Percentiles rank a stretch among this genome's conserved stretches.
These are phyloP conservation scores for Harlomillsia oculata DNA, from an alignment of 1,140 invertebrate species.

Conservation along the genomic window DNA sequence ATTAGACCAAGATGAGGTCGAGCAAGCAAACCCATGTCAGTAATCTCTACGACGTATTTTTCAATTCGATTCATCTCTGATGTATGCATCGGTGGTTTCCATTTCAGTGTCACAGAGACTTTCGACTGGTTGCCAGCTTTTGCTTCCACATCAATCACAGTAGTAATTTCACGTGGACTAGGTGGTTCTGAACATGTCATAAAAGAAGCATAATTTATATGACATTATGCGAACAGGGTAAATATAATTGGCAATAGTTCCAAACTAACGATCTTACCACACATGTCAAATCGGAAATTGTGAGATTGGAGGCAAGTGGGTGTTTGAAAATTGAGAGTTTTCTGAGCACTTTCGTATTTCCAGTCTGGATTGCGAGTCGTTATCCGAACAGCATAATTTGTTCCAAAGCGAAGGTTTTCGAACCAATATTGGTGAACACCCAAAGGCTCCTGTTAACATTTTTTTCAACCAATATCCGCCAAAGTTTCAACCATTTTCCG, in stretches of 20 bases:
- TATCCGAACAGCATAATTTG: constrained; percentile 15
- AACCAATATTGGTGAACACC: constrained; percentile 25
- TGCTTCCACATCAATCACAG: background rate
- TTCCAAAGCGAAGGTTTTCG: constrained; percentile 20
- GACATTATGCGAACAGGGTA: too few species aligned
- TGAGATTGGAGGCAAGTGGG: constrained; percentile 25
- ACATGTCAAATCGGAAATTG: constrained; percentile 27
- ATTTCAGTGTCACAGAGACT: constrained; percentile 12
- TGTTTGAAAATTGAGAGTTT: constrained; percentile 21
- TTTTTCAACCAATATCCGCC: too few species aligned
- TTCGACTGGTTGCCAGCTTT: background rate
- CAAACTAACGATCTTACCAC: too few species aligned
- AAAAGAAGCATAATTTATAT: too few species aligned
- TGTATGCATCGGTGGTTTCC: constrained; percentile 20
- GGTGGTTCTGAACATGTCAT: too few species aligned
- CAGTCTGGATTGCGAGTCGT: constrained; percentile 17
- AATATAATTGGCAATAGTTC: too few species aligned
- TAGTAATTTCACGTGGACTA: background rate
- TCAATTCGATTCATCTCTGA: constrained; percentile 8
- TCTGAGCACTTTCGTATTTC: constrained; percentile 15
- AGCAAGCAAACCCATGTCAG: background rate
- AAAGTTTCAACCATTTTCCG: too few species aligned
- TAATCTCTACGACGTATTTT: constrained; percentile 3
- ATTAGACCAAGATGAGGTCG: background rate
- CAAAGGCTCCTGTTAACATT: constrained; percentile 9